Evolutionary conservation across 2,888 invertebrate genomes (phyloP).

Genomic region (Agonopterix arenella): DNA sequence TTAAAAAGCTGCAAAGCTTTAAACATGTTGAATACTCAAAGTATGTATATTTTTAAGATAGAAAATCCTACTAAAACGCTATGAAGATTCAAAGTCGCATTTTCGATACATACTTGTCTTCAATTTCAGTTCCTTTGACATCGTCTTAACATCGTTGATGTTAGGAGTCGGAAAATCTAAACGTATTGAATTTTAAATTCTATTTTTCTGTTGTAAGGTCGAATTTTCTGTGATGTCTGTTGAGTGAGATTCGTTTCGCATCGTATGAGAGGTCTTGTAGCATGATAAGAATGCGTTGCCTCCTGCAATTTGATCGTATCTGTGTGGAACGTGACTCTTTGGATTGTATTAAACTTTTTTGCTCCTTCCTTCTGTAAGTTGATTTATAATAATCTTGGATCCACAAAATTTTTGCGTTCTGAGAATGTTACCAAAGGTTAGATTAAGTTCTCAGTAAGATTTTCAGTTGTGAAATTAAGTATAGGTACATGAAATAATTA

Average conservation of each 20-base stretch:
- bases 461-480: too few relatives aligned
- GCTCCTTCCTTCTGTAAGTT: too few relatives aligned
- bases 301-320: constrained; percentile 29
- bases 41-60: not conserved
- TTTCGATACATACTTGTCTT: constrained; percentile 18
- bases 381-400: too few relatives aligned
- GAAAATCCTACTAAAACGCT: not conserved
- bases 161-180: not conserved
- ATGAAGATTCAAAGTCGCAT: constrained; percentile 1
- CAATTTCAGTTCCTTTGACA: constrained; percentile 25
- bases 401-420: too few relatives aligned
- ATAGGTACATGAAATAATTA: too few relatives aligned
- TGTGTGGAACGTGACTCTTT: constrained; percentile 13
- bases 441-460: too few relatives aligned
- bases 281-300: constrained; percentile 32
- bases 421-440: too few relatives aligned
- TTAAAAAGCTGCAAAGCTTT: too few relatives aligned
- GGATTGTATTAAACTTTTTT: too few relatives aligned
- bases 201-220: constrained; percentile 10
- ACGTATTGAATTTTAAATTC: not conserved
- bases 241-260: constrained; percentile 21
- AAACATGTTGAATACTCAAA: too few relatives aligned
- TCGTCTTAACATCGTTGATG: constrained; percentile 13
- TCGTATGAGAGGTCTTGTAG: constrained; percentile 15
- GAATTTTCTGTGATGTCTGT: constrained; percentile 8